These are phyloP conservation scores for Cariama cristata DNA, from an alignment of 2,113 vertebrate species.

Conservation along the genomic window DNA sequence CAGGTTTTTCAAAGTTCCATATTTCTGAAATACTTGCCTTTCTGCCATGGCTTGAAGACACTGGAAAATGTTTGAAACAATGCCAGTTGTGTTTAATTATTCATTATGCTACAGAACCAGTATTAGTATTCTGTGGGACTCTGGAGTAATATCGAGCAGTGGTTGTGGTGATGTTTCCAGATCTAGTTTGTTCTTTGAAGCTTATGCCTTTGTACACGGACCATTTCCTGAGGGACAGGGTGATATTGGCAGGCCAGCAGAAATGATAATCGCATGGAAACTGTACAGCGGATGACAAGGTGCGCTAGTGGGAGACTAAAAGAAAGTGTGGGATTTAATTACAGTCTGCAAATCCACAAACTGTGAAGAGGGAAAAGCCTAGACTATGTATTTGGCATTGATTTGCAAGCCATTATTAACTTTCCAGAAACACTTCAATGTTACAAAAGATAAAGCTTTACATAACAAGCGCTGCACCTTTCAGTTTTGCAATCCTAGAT, in stretches of 20 bases:
- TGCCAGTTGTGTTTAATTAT: conserved; percentile 61
- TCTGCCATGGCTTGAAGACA: conserved; percentile 9
- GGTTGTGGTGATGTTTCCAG: conserved; percentile 45
- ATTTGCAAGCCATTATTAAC: conserved; percentile 66
- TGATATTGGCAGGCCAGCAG: conserved; percentile 46
- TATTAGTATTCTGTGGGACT: conserved; percentile 64
- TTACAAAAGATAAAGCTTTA: conserved; percentile 51
- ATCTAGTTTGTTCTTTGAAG: conserved; percentile 68
- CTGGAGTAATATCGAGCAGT: conserved; percentile 39
- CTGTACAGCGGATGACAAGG: neutral
- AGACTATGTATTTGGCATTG: conserved; percentile 57
- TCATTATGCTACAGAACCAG: conserved; percentile 33
- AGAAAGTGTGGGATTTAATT: conserved; percentile 67
- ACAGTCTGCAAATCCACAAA: conserved; percentile 49
- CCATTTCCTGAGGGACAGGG: conserved; percentile 43
- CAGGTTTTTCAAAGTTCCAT: conserved; percentile 1
- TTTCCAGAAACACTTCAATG: conserved; percentile 35
- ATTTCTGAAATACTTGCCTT: conserved; percentile 22
- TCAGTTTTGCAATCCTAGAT: neutral
- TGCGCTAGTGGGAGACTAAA: conserved; percentile 39
- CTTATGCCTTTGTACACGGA: conserved; percentile 38
- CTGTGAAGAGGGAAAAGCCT: neutral
- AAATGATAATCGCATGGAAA: conserved; percentile 63
- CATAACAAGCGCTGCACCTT: neutral
- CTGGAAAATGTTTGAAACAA: conserved; percentile 44